Conservation (phyloP, 2,888 invertebrate genomes). For the Drosophila emarginata region DNA sequence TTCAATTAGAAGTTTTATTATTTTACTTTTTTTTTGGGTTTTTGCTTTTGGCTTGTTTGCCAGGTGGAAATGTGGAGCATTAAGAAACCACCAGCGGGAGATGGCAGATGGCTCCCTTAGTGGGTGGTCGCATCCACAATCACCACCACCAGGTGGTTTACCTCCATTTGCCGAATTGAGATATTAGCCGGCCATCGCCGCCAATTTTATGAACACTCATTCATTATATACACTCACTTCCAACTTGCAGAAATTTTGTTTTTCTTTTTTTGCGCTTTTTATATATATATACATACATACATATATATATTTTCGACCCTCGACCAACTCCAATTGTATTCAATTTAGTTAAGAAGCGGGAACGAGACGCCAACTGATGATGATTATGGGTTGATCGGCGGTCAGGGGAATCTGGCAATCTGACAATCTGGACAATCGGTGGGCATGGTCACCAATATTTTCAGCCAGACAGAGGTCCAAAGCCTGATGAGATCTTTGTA, state of each 20-base stretch:
- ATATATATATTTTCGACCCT: not conserved
- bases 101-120: conserved; percentile 19
- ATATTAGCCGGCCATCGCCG: conserved; percentile 56
- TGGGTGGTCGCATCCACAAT: conserved; percentile 63
- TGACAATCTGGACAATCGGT: too few species aligned
- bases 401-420: not conserved
- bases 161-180: conserved; percentile 58
- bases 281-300: too few species aligned
- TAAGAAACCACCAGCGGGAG: not conserved
- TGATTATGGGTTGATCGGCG: conserved; percentile 9
- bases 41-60: conserved; percentile 30
- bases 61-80: conserved; percentile 53
- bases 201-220: conserved; percentile 76
- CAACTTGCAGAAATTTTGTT: conserved; percentile 48
- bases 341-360: conserved; percentile 65
- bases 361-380: conserved; percentile 12
- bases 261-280: too few species aligned
- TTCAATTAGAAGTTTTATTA: conserved; percentile 68
- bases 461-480: not conserved
- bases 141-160: conserved; percentile 39
- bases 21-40: conserved; percentile 14
- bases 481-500: conserved; percentile 68
- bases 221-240: conserved; percentile 54
- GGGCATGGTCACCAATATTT: too few species aligned
- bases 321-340: conserved; percentile 66